Conservation (phyloP, 2,797 vertebrate genomes). For the Rhodeus uyekii region DNA sequence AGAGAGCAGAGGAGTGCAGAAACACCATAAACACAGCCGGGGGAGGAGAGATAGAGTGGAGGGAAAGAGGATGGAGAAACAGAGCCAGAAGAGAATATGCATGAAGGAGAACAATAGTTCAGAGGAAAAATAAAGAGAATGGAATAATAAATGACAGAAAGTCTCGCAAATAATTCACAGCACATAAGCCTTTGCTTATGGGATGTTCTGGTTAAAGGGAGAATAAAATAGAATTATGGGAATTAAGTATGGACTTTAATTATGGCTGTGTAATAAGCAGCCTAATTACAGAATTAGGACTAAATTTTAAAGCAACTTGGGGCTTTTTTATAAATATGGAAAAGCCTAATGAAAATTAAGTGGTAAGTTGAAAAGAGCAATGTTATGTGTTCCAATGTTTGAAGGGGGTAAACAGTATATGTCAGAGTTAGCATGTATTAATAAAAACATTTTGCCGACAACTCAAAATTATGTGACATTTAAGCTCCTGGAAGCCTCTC, state of each 20-base stretch:
- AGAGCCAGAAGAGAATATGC: constrained; percentile 19
- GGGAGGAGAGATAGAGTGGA: constrained; percentile 38
- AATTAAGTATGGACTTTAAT: neutral
- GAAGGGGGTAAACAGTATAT: too few relatives aligned
- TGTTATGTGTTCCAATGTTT: neutral
- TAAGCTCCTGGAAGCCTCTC: neutral
- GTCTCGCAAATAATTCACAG: neutral
- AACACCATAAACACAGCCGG: constrained; percentile 39
- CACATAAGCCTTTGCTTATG: neutral
- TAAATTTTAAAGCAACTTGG: neutral
- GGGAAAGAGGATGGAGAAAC: constrained; percentile 36
- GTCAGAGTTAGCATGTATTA: too few relatives aligned
- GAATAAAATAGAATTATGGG: neutral
- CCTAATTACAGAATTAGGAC: neutral
- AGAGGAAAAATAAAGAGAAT: constrained; percentile 41
- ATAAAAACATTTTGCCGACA: too few relatives aligned
- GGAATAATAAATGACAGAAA: constrained; percentile 40
- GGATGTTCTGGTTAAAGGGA: constrained; percentile 4
- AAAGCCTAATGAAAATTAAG: neutral
- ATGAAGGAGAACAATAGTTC: constrained; percentile 41
- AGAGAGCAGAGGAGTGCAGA: neutral
- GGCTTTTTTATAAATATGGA: neutral
- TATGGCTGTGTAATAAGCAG: neutral
- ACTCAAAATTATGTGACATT: neutral
- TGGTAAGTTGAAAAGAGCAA: neutral